phyloP scores from a whole-genome alignment of 2,113 vertebrate species.

The Protobothrops flavoviridis region DNA sequence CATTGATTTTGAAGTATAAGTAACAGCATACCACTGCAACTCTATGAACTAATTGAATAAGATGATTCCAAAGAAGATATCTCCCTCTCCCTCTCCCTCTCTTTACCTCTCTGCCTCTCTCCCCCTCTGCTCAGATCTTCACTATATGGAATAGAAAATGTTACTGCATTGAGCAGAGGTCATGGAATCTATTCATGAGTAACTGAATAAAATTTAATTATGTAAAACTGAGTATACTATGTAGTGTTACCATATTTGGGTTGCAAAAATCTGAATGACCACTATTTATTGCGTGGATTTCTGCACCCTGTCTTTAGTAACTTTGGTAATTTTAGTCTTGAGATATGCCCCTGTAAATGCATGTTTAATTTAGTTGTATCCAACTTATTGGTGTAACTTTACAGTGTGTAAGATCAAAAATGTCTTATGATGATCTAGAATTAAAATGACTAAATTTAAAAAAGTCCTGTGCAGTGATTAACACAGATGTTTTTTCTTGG shows the following conservation, averaged over 20 bases:
- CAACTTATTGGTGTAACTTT: slow-evolving; percentile 39
- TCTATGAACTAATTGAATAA: neutral
- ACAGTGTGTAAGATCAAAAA: slow-evolving; percentile 33
- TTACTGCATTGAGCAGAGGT: neutral
- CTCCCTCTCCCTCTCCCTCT: neutral
- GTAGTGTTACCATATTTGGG: neutral
- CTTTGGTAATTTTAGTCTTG: neutral
- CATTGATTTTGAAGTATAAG: neutral
- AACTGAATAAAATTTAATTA: neutral
- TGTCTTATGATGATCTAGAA: slow-evolving; percentile 25
- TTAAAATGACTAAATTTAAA: slow-evolving; percentile 37
- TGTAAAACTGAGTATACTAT: neutral
- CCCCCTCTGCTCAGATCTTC: neutral
- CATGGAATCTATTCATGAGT: neutral
- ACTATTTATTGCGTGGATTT: neutral
- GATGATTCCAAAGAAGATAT: neutral
- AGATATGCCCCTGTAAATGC: neutral
- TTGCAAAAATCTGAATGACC: neutral
- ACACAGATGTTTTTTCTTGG: slow-evolving; percentile 36
- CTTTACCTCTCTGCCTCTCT: neutral
- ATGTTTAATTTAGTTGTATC: slow-evolving; percentile 24
- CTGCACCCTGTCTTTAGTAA: neutral
- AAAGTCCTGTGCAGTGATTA: slow-evolving; percentile 16
- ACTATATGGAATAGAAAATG: neutral
- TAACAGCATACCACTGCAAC: neutral